phyloP scores from a whole-genome alignment of 30 jellyfish, hydroid and myxozoan genomes.

The Chironex yamaguchii region DNA sequence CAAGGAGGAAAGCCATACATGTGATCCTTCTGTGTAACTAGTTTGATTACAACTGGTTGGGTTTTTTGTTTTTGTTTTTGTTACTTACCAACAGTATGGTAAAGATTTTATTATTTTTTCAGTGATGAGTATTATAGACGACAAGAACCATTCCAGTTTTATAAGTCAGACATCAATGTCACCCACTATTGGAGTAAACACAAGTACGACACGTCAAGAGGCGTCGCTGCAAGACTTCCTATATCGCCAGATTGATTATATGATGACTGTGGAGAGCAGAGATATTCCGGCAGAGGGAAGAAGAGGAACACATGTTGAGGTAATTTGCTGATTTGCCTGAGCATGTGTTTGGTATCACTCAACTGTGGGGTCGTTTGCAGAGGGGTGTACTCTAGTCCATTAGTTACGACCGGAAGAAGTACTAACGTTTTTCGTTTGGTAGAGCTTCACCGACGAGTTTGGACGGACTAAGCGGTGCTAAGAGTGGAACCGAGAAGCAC shows the following conservation, averaged over 20 bases:
- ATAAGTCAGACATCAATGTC: constrained; percentile 77
- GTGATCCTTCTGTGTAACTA: background rate
- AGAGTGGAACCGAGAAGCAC: too few relatives aligned
- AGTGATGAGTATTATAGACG: constrained; percentile 62
- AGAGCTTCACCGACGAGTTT: too few relatives aligned
- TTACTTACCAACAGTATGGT: background rate
- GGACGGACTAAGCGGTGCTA: too few relatives aligned
- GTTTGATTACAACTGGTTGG: background rate
- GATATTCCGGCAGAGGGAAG: constrained; percentile 99
- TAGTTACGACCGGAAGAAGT: too few relatives aligned
- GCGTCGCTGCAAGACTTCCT: constrained; percentile 81
- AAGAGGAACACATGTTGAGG: constrained; percentile 99
- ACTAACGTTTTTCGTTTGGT: too few relatives aligned
- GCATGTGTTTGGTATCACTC: too few relatives aligned
- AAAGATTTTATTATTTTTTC: constrained; percentile 6
- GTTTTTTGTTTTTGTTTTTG: background rate
- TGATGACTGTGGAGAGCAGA: constrained; percentile 99
- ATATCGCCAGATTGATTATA: constrained; percentile 90
- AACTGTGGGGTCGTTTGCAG: too few relatives aligned
- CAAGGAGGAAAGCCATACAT: too few relatives aligned
- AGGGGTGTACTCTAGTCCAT: too few relatives aligned
- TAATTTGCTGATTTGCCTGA: constrained; percentile 3
- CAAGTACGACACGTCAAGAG: constrained; percentile 7
- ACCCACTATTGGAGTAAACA: constrained; percentile 31
- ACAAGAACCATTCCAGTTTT: constrained; percentile 69